A percentile compares a stretch with the other conserved stretches of the same genome.
Conservation (phyloP, 2,888 invertebrate genomes). For the Dusona sp. region DNA sequence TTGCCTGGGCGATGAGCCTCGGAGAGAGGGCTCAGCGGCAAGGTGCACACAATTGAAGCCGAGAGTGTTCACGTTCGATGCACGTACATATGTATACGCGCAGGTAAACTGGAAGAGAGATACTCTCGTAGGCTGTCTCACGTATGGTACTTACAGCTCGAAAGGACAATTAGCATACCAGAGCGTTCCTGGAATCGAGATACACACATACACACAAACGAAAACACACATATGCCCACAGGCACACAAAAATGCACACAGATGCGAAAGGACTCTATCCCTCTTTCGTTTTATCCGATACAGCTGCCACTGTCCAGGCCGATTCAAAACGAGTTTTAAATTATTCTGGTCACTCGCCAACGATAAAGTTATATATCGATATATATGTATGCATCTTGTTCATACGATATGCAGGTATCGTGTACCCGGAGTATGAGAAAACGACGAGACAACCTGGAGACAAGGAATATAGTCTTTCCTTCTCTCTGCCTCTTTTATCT, state of each 20-base stretch:
- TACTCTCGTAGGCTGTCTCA: slow-evolving; percentile 62
- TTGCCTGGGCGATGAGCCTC: not conserved
- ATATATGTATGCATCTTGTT: slow-evolving; percentile 36
- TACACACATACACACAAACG: slow-evolving; percentile 10
- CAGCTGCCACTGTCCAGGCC: slow-evolving; percentile 55
- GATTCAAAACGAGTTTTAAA: slow-evolving; percentile 65
- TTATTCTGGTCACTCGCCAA: slow-evolving; percentile 64
- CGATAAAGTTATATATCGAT: slow-evolving; percentile 65
- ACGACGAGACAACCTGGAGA: slow-evolving; percentile 64
- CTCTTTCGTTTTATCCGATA: slow-evolving; percentile 48
- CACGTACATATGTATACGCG: slow-evolving; percentile 38
- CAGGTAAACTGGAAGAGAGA: slow-evolving; percentile 27
- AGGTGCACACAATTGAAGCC: slow-evolving; percentile 32
- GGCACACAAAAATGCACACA: slow-evolving; percentile 27
- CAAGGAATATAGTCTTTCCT: slow-evolving; percentile 49
- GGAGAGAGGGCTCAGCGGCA: not conserved
- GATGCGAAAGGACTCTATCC: slow-evolving; percentile 32
- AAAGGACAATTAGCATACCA: slow-evolving; percentile 79
- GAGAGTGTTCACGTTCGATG: slow-evolving; percentile 34
- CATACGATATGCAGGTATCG: slow-evolving; percentile 38
- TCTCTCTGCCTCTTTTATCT: not conserved
- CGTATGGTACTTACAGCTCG: slow-evolving; percentile 67
- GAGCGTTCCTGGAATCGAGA: slow-evolving; percentile 77
- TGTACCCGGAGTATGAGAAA: slow-evolving; percentile 53
- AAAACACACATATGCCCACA: slow-evolving; percentile 1